Evolutionary conservation across 2,797 vertebrate species (phyloP), one percentile per base, ranked within the genome.

Genomic region (Synaphobranchus kaupii): DNA sequence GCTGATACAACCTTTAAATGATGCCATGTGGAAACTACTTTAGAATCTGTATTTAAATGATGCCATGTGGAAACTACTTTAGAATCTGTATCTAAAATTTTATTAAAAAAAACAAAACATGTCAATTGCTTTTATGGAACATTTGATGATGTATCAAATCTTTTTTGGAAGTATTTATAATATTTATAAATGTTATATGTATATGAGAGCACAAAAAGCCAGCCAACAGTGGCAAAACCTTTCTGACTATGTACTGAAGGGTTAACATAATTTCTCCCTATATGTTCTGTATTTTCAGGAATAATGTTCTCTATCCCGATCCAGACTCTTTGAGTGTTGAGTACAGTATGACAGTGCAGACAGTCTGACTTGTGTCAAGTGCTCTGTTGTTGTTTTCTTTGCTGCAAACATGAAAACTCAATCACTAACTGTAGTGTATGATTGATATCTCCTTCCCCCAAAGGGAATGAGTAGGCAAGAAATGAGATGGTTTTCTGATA

Each of bases 381-480:
- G 44, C 76, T 48, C 48, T 80, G 44, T 48, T 80, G 76, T 80
- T 80, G 76, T 25, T 48, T 80, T 12, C 39, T 48, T 80, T 22
- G 76, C 76, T 48, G 17, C 39, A 47, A 80, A 48, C 76, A 48
- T 80, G 73, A 78, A 2, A 48, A 80, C 76, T 48, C 76, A 80
- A 80, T 80, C 76, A 48, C 76, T 25, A 80, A 48, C 76, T n/a
- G 20, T 25, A 80, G n/a, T 25, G 44, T n/a, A 25, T 48, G 76
- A 80, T 48, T 80, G 76, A 48, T 80, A 80, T 80, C 76, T 47
- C 76, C 76, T 80, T 48, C 25, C 20, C 76, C 76, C 76, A 48
- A 80, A 80, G 76, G 76, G 22, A 80, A 80, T 80, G 76, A 48
- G 39, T 17, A 47, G 7, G 76, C 39, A 47, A 80, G 76, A 80